Evolutionary conservation across 2,113 vertebrate species (phyloP).

Genomic region (Vireo altiloquus): DNA sequence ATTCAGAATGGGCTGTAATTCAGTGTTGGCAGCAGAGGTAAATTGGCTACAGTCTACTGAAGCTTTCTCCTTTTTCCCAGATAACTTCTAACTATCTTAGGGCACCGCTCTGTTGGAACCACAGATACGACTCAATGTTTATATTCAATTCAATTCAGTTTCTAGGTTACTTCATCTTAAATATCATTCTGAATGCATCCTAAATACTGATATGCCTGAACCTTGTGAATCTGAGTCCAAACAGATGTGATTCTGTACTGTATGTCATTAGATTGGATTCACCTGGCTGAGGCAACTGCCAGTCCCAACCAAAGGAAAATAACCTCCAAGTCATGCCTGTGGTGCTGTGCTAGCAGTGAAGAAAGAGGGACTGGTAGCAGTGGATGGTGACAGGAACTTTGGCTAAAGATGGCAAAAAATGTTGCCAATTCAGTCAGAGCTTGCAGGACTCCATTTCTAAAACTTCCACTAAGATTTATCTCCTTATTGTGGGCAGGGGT

Average conservation of each 20-base stretch:
- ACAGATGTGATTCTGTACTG: not conserved
- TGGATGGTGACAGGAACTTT: not conserved
- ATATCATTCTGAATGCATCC: not conserved
- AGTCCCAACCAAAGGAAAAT: not conserved
- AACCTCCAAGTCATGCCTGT: not conserved
- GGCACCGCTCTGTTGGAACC: not conserved
- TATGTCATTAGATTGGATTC: not conserved
- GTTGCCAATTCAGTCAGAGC: fast-evolving
- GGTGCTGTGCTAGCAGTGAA: not conserved
- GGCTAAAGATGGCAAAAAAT: not conserved
- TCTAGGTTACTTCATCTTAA: not conserved
- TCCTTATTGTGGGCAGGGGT: not conserved
- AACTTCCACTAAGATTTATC: not conserved
- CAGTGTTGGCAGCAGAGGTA: not conserved
- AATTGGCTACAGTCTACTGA: not conserved
- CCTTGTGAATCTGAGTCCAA: not conserved
- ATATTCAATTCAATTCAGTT: not conserved
- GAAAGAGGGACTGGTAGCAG: not conserved
- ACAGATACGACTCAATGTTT: not conserved
- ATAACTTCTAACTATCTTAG: not conserved
- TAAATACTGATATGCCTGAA: not conserved
- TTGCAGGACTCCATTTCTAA: not conserved
- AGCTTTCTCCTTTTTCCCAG: not conserved
- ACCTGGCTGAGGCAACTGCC: not conserved
- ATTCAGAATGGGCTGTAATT: not conserved